These are phyloP conservation scores for Trochalopteron elliotii DNA, from an alignment of 2,113 vertebrate species.

Conservation along the genomic window DNA sequence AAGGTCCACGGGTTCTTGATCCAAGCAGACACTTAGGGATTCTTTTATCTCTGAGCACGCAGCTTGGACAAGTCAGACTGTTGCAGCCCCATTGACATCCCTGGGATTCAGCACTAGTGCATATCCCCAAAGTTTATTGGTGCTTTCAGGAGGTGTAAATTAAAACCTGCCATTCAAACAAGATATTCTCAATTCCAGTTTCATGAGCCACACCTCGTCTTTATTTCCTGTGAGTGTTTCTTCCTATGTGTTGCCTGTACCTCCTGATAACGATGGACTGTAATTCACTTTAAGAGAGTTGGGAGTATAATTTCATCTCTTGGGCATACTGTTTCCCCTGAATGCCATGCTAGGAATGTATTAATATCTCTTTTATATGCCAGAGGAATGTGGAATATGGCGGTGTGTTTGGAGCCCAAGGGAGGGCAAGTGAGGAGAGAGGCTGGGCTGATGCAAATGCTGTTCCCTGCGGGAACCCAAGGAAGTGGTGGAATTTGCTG, in stretches of 20 bases:
- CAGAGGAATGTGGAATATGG: conserved; percentile 62
- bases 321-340: background rate
- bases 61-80: background rate
- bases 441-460: conserved; percentile 13
- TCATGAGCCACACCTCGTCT: background rate
- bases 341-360: conserved; percentile 67
- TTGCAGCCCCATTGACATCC: background rate
- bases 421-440: conserved; percentile 33
- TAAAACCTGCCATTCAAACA: background rate
- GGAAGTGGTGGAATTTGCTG: conserved; percentile 44
- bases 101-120: background rate
- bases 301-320: background rate
- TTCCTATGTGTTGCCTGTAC: background rate
- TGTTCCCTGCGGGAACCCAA: conserved; percentile 33
- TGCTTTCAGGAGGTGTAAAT: background rate
- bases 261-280: background rate
- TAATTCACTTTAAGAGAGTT: conserved; percentile 3
- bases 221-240: background rate
- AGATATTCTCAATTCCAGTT: background rate
- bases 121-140: background rate
- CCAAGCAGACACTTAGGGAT: background rate
- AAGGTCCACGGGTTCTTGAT: background rate
- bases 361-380: conserved; percentile 64
- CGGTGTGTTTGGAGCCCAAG: conserved; percentile 12
- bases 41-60: background rate